Percentiles rank a stretch among this genome's conserved stretches.
Evolutionary conservation across 23 tunicate genomes (phyloP).

Genomic region (Halocynthia roretzi): DNA sequence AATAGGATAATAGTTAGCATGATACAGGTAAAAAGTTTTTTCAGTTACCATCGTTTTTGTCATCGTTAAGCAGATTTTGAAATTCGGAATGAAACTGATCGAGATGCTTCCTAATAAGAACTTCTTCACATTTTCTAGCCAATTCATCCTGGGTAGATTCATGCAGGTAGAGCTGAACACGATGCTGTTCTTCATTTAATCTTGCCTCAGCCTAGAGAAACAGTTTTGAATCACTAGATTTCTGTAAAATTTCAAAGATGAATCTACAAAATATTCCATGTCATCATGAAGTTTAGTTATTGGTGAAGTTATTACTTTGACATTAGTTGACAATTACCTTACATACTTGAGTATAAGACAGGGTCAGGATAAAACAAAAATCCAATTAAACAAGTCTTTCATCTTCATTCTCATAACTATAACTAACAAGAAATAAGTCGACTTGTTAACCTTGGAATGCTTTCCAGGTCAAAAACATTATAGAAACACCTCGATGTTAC

Average conservation of each 20-base stretch:
- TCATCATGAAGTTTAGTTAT: neutral
- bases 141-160: constrained; percentile 77
- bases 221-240: neutral
- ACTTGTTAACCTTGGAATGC: no score
- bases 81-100: constrained; percentile 91
- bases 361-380: no score
- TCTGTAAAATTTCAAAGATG: neutral
- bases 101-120: constrained; percentile 78
- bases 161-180: constrained; percentile 80
- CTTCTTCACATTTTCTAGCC: constrained; percentile 76
- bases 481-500: neutral
- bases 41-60: constrained; percentile 73
- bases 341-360: no score
- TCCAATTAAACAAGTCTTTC: no score
- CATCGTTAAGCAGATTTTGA: constrained; percentile 71
- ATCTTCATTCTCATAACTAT: no score
- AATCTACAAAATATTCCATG: neutral
- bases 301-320: no score
- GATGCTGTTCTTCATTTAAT: constrained; percentile 69
- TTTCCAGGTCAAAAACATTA: neutral
- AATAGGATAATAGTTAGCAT: neutral
- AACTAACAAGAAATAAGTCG: neutral
- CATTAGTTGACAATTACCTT: no score
- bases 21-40: neutral
- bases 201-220: constrained; percentile 80